phyloP scores from a whole-genome alignment of 1,140 invertebrate species.

The Penaeus chinensis region DNA sequence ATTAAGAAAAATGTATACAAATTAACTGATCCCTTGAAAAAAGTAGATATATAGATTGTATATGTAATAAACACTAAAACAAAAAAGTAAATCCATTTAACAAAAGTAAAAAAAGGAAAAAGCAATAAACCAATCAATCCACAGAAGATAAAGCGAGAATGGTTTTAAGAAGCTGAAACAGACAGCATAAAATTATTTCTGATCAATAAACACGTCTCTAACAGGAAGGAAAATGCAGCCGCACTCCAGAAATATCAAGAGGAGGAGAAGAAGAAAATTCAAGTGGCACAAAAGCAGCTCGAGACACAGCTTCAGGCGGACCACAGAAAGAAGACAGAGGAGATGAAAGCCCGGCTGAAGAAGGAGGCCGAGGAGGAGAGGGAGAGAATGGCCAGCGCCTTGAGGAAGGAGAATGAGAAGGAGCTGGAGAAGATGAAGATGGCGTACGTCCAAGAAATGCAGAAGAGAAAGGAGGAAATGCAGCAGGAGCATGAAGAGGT shows the following conservation, averaged over 20 bases:
- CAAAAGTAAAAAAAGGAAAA: too few species aligned
- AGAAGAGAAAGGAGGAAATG: constrained; percentile 39
- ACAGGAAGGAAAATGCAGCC: constrained; percentile 35
- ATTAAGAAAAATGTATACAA: too few species aligned
- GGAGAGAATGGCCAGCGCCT: constrained; percentile 23
- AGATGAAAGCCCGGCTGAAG: neutral
- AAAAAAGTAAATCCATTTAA: too few species aligned
- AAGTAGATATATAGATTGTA: too few species aligned
- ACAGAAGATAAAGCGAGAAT: neutral
- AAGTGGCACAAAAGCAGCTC: constrained; percentile 19
- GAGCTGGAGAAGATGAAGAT: constrained; percentile 35
- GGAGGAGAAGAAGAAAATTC: constrained; percentile 42
- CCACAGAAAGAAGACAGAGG: constrained; percentile 10
- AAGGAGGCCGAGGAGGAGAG: constrained; percentile 29
- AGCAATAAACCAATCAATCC: too few species aligned
- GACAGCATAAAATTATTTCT: neutral
- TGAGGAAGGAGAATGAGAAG: constrained; percentile 30
- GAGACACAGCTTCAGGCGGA: constrained; percentile 22
- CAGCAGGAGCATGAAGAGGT: constrained; percentile 51
- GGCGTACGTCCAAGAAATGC: constrained; percentile 35
- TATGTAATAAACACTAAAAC: too few species aligned
- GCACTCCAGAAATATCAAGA: constrained; percentile 29
- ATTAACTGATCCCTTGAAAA: too few species aligned
- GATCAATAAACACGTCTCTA: neutral
- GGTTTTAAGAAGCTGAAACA: too few species aligned